Evolutionary conservation across 2,888 invertebrate species (phyloP).

Genomic region (Drosophila affinis): DNA sequence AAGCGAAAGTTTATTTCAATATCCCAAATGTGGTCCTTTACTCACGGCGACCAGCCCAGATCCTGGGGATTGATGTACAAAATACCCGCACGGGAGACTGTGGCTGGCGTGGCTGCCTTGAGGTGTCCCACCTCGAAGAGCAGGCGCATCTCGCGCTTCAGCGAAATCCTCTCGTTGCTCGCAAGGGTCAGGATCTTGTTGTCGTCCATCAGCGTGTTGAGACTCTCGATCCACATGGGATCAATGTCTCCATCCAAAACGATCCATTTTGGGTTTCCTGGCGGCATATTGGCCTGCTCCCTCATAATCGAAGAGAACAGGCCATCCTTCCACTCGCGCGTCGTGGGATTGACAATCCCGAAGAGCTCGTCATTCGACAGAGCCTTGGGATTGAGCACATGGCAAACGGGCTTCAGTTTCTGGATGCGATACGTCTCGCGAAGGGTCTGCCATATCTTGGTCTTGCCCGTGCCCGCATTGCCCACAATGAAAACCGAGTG

Average conservation of each 20-base stretch:
- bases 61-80: conserved; percentile 97
- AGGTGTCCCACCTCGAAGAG: conserved; percentile 96
- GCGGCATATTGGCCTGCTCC: conserved; percentile 94
- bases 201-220: conserved; percentile 99
- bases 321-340: conserved; percentile 96
- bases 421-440: conserved; percentile 89
- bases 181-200: conserved; percentile 97
- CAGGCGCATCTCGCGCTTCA: conserved; percentile 94
- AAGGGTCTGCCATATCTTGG: conserved; percentile 96
- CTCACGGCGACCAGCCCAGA: conserved; percentile 97
- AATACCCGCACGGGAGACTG: conserved; percentile 97
- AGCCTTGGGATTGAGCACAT: conserved; percentile 96
- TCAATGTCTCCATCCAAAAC: conserved; percentile 96
- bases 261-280: conserved; percentile 96
- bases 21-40: conserved; percentile 39
- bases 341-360: conserved; percentile 96
- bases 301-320: conserved; percentile 96
- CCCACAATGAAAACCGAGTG: conserved; percentile 97
- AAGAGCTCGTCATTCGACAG: conserved; percentile 98
- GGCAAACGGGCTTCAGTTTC: conserved; percentile 91
- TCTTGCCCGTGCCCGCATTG: conserved; percentile 95
- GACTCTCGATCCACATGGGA: conserved; percentile 94
- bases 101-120: conserved; percentile 97
- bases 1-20: not conserved
- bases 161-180: conserved; percentile 96